Base-by-base conservation (phyloP, 1,140 invertebrate genomes). In the Babylonia areolata region DNA sequence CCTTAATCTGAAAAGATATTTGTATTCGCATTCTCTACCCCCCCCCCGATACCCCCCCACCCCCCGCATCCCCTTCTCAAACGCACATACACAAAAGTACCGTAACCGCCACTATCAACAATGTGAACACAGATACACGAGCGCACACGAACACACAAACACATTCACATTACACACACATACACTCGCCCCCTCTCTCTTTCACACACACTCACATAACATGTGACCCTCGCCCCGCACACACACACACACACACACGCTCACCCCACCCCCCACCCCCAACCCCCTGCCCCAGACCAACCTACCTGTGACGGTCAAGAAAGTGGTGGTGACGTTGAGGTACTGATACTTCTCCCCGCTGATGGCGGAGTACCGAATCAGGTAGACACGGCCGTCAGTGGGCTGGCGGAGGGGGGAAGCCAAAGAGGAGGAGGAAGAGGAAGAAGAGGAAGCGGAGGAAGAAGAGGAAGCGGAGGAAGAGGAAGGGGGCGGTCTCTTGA, bases 321-420 rank as follows among this genome's bases (percentile, higher is more conserved):
- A 80, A 35, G 64, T 69, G 81, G 97, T 96, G 0, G 98, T 99
- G 91, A 97, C 96, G 94, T 99, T 99, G 91, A 97, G 95, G 92
- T 96, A 97, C 86, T 96, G 96, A 83, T 95, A 90, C 95, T 95
- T 96, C 40, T 86, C 84, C 3, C 88, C 85, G 37, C 85, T 78
- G 23, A 86, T 58, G 33, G 84, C 54, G 78, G 90, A 84, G 89
- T 96, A 97, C 37, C 96, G 95, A 0, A 99, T 96, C 5, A 96
- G 96, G 93, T 99, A 99, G 90, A 96, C 96, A 1, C 98, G 96
- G 91, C 96, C 96, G 93, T 98, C 97, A 17, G 35, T 20, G 15
- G 75, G 75, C 28, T 35, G 75, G 9, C 12, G 71, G 28, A 5
- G 31, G 71, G 71, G 31, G 31, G 12, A 2, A 31, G 31, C 9